Evolutionary conservation across 2,113 vertebrate genomes (phyloP).

Genomic region (Engraulis encrasicolus): DNA sequence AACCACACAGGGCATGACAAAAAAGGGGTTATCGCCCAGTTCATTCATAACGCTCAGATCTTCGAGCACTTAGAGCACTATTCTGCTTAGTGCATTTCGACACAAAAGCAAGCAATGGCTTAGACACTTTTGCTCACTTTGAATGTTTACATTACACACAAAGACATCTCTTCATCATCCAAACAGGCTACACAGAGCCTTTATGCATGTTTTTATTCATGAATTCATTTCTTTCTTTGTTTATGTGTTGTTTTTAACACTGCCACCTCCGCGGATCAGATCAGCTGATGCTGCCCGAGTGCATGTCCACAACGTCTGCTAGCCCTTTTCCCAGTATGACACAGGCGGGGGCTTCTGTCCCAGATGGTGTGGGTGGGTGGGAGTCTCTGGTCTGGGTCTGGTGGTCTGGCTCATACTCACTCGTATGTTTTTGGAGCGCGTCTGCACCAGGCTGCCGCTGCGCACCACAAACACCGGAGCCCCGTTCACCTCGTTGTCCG

Average conservation of each 20-base stretch:
- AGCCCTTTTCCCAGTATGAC: neutral
- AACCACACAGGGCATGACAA: neutral
- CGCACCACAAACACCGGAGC: slow-evolving; percentile 97
- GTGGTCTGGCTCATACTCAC: slow-evolving; percentile 74
- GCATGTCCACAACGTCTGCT: neutral
- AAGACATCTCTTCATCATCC: neutral
- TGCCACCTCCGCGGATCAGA: neutral
- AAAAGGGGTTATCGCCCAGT: neutral
- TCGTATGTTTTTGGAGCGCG: slow-evolving; percentile 95
- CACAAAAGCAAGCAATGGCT: neutral
- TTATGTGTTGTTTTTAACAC: neutral
- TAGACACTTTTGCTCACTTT: neutral
- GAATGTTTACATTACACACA: neutral
- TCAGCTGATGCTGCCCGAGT: neutral
- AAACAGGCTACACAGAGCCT: neutral
- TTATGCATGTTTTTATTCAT: too few relatives aligned
- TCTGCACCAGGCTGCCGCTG: slow-evolving; percentile 97
- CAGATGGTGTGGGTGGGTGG: neutral
- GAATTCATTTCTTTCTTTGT: neutral
- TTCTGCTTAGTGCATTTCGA: too few relatives aligned
- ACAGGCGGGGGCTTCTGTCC: neutral
- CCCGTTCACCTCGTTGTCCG: slow-evolving; percentile 97
- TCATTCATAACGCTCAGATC: neutral
- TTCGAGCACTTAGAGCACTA: neutral
- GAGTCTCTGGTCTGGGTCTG: too few relatives aligned